These are phyloP conservation scores for Andricus curvator DNA, from an alignment of 2,888 invertebrate species.

Conservation along the genomic window DNA sequence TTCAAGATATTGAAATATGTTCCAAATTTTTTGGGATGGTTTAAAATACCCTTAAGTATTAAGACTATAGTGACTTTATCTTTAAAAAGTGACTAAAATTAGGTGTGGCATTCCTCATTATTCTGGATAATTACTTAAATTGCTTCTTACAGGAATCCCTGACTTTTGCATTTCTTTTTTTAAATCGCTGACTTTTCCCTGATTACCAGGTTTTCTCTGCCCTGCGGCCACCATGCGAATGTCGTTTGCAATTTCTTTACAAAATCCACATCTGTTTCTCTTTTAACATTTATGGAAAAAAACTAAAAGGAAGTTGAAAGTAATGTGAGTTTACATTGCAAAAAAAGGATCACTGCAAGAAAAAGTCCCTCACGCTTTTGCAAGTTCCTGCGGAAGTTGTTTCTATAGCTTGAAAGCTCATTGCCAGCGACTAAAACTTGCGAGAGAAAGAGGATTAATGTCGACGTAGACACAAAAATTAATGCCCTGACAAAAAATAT, in stretches of 20 bases:
- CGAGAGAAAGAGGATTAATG: constrained; percentile 30
- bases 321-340: constrained; percentile 8
- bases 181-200: too few species aligned
- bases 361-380: constrained; percentile 19
- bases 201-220: too few species aligned
- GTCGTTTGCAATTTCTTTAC: neutral
- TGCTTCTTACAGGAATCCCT: too few species aligned
- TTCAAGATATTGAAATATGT: too few species aligned
- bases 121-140: too few species aligned
- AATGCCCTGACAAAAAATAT: constrained; percentile 13
- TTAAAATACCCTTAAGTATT: too few species aligned
- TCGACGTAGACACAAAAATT: constrained; percentile 18
- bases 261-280: neutral
- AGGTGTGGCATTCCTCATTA: too few species aligned
- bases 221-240: too few species aligned
- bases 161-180: too few species aligned
- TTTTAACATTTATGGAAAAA: neutral
- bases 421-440: constrained; percentile 24
- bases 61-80: too few species aligned
- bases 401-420: constrained; percentile 22
- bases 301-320: constrained; percentile 6
- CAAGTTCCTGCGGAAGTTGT: neutral
- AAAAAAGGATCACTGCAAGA: constrained; percentile 22
- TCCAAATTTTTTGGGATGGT: too few species aligned
- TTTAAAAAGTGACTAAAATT: too few species aligned